Base-by-base conservation (phyloP, 53 echinoderm and acorn worm genomes). In the Henricia sp. region DNA sequence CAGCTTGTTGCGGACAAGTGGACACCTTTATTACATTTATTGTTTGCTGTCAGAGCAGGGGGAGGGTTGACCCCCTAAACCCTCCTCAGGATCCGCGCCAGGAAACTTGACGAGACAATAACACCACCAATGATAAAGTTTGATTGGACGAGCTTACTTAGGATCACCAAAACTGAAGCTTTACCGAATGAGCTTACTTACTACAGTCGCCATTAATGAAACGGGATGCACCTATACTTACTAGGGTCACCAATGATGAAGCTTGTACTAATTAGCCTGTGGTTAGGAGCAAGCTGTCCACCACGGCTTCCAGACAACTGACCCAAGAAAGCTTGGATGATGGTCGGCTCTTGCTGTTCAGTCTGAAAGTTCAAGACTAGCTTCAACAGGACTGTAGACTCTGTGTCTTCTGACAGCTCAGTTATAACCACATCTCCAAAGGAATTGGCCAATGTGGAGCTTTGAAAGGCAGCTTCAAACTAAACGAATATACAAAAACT, bases 191-290 rank as follows among this genome's bases (percentile, higher is more conserved):
- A 46, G 14, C 8, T 10, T 10, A 10, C 8, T 8, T 46, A 10
- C 12, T 11, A 32, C 13, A 32, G 13, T 26, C 6, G 27, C 17
- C 13, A 12, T 26, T n/a, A n/a, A n/a, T 6, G 27, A 5, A 25
- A 16, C n/a, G 0, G 25, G 42, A 0, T n/a, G n/a, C n/a, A n/a
- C n/a, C n/a, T 17, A 11, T 2, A 74, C 84, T 30, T 33, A 91
- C 88, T 77, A 37, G 91, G 91, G 17, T 84, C 72, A 26, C 88
- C 88, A 16, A 88, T 84, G 39, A 88, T 53, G 0, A 88, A 70
- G 6, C 78, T 69, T 10, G 50, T 68, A 29, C 63, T 52, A 33
- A 91, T 68, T 14, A 91, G 36, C 29, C 77, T 56, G 56, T 87
- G 77, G 55, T 64, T 52, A 9, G 73, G 85, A 0, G 37, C 29